These are phyloP conservation scores for Megalopta genalis DNA, from an alignment of 1,140 invertebrate genomes.

Conservation along the genomic window DNA sequence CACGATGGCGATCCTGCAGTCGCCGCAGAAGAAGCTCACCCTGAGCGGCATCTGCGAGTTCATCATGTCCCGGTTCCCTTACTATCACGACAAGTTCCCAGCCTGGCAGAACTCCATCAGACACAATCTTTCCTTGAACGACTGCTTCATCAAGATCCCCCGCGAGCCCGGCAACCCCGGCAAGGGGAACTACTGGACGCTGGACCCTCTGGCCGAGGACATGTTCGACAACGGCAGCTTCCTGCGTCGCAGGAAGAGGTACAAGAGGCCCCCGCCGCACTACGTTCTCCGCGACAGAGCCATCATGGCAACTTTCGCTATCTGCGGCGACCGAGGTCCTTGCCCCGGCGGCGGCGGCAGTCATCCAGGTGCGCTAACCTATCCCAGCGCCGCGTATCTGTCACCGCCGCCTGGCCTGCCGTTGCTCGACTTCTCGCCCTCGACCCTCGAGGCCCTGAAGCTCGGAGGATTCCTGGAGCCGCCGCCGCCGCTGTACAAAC, in stretches of 20 bases:
- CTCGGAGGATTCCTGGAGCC: conserved; percentile 75
- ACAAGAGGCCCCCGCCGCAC: conserved; percentile 90
- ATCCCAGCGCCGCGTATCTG: conserved; percentile 72
- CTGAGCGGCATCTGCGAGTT: conserved; percentile 99
- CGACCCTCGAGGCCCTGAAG: conserved; percentile 78
- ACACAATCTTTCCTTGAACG: conserved; percentile 98
- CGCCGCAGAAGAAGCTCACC: conserved; percentile 97
- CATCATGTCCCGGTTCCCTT: conserved; percentile 98
- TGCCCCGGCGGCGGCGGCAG: conserved; percentile 61
- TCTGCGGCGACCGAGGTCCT: conserved; percentile 73
- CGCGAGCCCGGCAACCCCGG: conserved; percentile 98
- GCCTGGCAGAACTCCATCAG: conserved; percentile 98
- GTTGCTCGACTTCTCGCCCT: conserved; percentile 79
- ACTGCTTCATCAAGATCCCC: conserved; percentile 99
- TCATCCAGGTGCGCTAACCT: conserved; percentile 67
- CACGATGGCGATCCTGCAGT: conserved; percentile 98
- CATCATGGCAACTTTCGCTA: conserved; percentile 78
- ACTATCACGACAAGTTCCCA: conserved; percentile 97
- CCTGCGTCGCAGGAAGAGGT: conserved; percentile 95
- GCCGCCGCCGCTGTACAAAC: conserved; percentile 78
- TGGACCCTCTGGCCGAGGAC: conserved; percentile 97
- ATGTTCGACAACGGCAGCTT: conserved; percentile 99
- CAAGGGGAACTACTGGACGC: conserved; percentile 99
- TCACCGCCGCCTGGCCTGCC: conserved; percentile 77
- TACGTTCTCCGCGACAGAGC: conserved; percentile 80